Conservation (phyloP, 2,797 vertebrate species). For the Enteromius anoplus region DNA sequence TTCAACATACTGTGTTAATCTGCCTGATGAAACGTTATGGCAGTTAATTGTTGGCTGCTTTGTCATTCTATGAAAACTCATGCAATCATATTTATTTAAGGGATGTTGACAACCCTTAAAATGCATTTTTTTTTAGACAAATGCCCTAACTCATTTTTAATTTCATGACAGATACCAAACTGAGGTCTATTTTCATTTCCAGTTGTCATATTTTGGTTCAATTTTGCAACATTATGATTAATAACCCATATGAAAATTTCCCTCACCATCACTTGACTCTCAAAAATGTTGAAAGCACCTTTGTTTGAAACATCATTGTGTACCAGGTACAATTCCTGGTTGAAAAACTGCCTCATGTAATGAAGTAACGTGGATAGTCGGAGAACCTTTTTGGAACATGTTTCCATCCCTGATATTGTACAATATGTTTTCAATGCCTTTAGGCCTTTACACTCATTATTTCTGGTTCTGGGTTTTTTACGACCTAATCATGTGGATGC, state of each 20-base stretch:
- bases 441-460: conserved; percentile 25
- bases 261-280: background rate
- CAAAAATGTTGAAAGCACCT: conserved; percentile 10
- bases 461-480: conserved; percentile 26
- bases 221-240: background rate
- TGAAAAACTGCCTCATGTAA: conserved; percentile 17
- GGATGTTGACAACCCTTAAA: background rate
- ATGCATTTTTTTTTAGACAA: conserved; percentile 15
- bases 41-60: background rate
- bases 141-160: background rate
- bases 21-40: background rate
- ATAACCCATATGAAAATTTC: background rate
- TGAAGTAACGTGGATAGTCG: conserved; percentile 13
- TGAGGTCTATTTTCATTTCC: background rate
- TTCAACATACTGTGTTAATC: background rate
- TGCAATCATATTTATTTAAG: background rate
- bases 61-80: background rate
- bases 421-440: conserved; percentile 16
- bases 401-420: conserved; percentile 10
- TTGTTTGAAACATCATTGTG: conserved; percentile 22
- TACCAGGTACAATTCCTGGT: conserved; percentile 17
- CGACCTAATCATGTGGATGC: conserved; percentile 11
- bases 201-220: background rate
- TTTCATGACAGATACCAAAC: background rate
- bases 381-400: conserved; percentile 18